Percentiles rank a stretch among this genome's conserved stretches.
Conservation (phyloP, 1,140 invertebrate genomes). For the Macrobrachium nipponense region DNA sequence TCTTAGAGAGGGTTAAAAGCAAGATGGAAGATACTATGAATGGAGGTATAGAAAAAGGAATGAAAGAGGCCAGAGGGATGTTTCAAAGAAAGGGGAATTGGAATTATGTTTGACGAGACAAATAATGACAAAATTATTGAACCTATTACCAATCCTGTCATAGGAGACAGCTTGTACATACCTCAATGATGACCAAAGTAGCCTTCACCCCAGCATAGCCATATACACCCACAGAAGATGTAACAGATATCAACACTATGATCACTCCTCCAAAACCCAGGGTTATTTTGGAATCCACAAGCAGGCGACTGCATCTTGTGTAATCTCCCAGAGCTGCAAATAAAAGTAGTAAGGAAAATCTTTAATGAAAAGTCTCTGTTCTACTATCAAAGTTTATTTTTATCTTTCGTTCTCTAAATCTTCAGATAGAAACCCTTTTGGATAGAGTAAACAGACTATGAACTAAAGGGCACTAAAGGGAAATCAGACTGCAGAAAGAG, state of each 20-base stretch:
- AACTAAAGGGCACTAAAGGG: no score
- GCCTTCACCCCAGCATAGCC: conserved; percentile 90
- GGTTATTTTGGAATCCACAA: conserved; percentile 83
- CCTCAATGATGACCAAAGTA: conserved; percentile 96
- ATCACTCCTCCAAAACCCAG: conserved; percentile 90
- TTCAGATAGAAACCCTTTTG: no score
- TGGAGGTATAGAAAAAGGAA: conserved; percentile 2
- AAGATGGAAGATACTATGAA: background rate
- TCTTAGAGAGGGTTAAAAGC: background rate
- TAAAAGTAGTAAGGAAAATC: background rate
- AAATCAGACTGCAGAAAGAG: no score
- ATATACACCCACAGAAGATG: conserved; percentile 91
- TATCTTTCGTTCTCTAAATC: no score
- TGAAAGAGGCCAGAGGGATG: conserved; percentile 76
- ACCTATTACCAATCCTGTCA: no score
- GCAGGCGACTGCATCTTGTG: conserved; percentile 70
- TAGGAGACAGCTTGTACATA: conserved; percentile 80
- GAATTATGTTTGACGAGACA: no score
- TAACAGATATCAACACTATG: conserved; percentile 92
- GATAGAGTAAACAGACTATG: no score
- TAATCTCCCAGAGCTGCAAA: conserved; percentile 53
- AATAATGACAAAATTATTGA: no score
- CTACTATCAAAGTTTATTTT: no score
- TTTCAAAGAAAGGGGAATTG: no score
- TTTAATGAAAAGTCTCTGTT: no score